Evolutionary conservation across 1,140 invertebrate species (phyloP), one percentile per base, ranked within the genome.

Genomic region (Artemia franciscana): DNA sequence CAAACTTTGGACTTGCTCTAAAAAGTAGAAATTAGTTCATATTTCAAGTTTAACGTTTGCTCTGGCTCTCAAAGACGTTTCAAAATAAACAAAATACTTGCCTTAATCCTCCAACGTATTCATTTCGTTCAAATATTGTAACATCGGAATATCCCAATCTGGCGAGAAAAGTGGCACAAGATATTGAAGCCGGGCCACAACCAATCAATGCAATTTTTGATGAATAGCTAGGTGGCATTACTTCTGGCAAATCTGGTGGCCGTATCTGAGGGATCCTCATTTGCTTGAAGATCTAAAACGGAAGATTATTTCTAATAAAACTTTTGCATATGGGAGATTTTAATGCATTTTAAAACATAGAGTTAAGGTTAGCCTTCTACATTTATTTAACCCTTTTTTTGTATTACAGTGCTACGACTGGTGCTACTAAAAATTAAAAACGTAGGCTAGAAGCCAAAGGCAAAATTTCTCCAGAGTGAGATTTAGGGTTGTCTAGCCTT

Each of bases 131-230:
- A 73, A 88, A 98, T 66, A 98, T 86, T 0, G 85, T 93, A 3
- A 98, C 77, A 70, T 96, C 76, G 3, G 81, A 79, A 69, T 98
- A 98, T 0, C 94, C 94, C 5, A 98, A 74, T 39, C 95, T 78
- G 0, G 83, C 92, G 3, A 98, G 74, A 74, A 92, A 98, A 5
- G 92, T 93, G 3, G 91, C 93, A 73, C 94, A 98, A 4, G 91
- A 95, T 27, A 98, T 79, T n/a, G 88, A 92, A 3, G 94, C 91
- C 0, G 94, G 94, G 0, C 94, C 94, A 69, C 90, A 93, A 5
- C 94, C 94, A 23, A 98, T 69, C 5, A 98, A 71, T 0, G 87
- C 92, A 51, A 98, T 88, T 74, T 86, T 91, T 21, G 81, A 79
- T 23, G 78, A 71, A 56, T 83, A 81, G 64, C 80, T 77, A 25